Conservation (phyloP, 1,140 invertebrate species). For the Cotesia vestalis region DNA sequence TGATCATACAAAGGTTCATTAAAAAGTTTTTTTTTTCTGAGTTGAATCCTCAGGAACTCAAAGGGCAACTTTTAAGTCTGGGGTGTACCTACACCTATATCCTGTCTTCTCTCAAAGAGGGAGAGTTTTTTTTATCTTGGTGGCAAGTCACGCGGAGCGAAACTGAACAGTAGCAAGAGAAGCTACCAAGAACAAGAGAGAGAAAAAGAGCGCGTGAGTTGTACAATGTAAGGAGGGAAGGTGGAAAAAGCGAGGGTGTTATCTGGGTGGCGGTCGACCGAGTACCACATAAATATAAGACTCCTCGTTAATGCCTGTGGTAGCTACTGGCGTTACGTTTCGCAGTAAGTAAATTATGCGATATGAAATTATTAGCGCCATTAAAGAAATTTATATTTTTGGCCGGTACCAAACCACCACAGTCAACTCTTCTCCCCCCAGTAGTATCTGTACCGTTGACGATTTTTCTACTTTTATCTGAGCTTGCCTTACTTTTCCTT, state of each 20-base stretch:
- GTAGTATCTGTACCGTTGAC: constrained; percentile 53
- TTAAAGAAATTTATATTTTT: constrained; percentile 69
- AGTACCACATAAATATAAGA: constrained; percentile 67
- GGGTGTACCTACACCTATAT: constrained; percentile 21
- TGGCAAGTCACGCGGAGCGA: constrained; percentile 46
- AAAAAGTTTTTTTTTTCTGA: constrained; percentile 20
- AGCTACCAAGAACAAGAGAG: constrained; percentile 38
- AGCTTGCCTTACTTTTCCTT: constrained; percentile 42
- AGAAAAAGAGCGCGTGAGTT: constrained; percentile 28
- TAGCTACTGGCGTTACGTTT: constrained; percentile 68
- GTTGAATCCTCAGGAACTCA: not conserved
- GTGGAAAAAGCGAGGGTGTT: constrained; percentile 56
- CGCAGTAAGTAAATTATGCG: constrained; percentile 69
- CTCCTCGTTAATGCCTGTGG: constrained; percentile 66
- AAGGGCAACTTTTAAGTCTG: constrained; percentile 11
- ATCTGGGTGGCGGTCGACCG: constrained; percentile 63
- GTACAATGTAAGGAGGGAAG: constrained; percentile 46
- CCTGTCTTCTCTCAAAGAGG: constrained; percentile 37
- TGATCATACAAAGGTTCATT: not conserved
- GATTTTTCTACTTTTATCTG: constrained; percentile 67
- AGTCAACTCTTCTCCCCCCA: constrained; percentile 23
- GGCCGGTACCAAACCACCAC: constrained; percentile 38
- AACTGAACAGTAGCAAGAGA: constrained; percentile 35
- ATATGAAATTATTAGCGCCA: constrained; percentile 68
- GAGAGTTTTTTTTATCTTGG: constrained; percentile 57